Evolutionary conservation across 2,113 vertebrate species (phyloP).

Genomic region (Mungos mungo): DNA sequence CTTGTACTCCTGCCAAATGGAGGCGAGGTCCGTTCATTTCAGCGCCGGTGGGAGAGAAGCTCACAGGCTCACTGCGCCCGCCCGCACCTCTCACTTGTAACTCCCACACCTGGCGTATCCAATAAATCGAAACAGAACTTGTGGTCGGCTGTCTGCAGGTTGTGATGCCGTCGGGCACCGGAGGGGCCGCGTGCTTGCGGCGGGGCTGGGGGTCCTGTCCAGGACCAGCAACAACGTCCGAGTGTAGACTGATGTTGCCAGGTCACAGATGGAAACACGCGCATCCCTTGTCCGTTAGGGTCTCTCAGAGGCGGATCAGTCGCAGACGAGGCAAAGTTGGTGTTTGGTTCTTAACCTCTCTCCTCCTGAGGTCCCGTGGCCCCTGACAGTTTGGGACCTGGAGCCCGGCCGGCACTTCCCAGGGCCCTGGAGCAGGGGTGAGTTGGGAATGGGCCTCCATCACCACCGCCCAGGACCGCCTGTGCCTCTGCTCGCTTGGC

Average conservation of each 20-base stretch:
- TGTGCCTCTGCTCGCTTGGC: rapidly evolving
- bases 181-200: rapidly evolving
- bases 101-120: constrained; percentile 78
- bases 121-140: constrained; percentile 82
- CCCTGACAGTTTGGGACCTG: background rate
- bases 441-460: background rate
- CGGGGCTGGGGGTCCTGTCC: rapidly evolving
- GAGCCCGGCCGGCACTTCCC: background rate
- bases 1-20: constrained; percentile 65
- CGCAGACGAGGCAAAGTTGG: background rate
- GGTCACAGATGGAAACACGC: background rate
- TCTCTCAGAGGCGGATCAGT: background rate
- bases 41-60: constrained; percentile 45
- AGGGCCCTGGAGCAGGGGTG: constrained; percentile 34
- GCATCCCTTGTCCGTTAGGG: background rate
- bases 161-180: rapidly evolving
- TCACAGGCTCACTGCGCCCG: constrained; percentile 38
- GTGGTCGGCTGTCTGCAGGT: background rate
- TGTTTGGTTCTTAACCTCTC: background rate
- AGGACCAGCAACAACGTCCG: rapidly evolving
- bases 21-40: constrained; percentile 85
- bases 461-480: rapidly evolving
- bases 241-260: background rate
- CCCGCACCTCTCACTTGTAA: constrained; percentile 78
- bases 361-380: background rate